Conservation (phyloP, 2,888 invertebrate genomes). For the Philhelius pedissequus region DNA sequence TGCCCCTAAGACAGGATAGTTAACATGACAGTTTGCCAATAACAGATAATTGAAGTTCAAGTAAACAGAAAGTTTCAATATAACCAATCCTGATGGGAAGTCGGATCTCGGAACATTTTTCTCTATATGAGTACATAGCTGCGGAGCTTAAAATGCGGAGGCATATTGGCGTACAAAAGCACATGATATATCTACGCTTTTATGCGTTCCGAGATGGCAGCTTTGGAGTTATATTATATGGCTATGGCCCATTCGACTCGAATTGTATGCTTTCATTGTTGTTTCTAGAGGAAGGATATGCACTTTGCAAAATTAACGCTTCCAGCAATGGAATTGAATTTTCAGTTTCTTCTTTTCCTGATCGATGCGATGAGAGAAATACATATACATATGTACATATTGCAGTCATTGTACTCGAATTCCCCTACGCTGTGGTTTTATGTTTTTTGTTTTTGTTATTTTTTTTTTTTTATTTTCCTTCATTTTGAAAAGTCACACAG, state of each 20-base stretch:
- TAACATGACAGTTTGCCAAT: constrained; percentile 70
- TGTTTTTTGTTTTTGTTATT: neutral
- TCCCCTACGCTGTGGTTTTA: neutral
- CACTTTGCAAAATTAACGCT: constrained; percentile 67
- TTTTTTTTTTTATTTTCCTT: neutral
- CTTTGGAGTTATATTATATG: constrained; percentile 3
- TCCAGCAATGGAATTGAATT: constrained; percentile 50
- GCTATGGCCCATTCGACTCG: too few relatives aligned
- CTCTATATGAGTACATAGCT: neutral
- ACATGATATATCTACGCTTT: constrained; percentile 2
- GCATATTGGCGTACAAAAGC: constrained; percentile 10
- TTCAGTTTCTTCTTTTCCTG: constrained; percentile 37
- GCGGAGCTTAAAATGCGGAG: neutral
- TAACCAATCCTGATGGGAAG: constrained; percentile 55
- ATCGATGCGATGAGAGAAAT: constrained; percentile 21
- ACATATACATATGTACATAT: neutral
- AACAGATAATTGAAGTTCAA: constrained; percentile 70
- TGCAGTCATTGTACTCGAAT: constrained; percentile 18
- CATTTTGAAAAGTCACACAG: neutral
- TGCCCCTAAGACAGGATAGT: constrained; percentile 62
- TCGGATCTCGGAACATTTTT: constrained; percentile 22
- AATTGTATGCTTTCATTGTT: constrained; percentile 42
- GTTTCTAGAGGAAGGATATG: constrained; percentile 57
- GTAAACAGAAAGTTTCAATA: constrained; percentile 69
- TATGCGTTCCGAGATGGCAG: constrained; percentile 27